phyloP scores from a whole-genome alignment of 1,140 invertebrate species.

The Drosophila melanogaster region Release_6_plus_ISO1_MT NT_033779.5:3723501-3724000 shows the following conservation, averaged over 20 bases:
- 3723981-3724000: slow-evolving; percentile 52
- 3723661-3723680: slow-evolving; percentile 83
- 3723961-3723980: slow-evolving; percentile 33
- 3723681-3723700: slow-evolving; percentile 80
- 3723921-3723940: slow-evolving; percentile 16
- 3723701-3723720: slow-evolving; percentile 83
- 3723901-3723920: slow-evolving; percentile 45
- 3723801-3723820: slow-evolving; percentile 30
- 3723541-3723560: neutral
- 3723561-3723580: neutral
- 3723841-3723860: slow-evolving; percentile 7
- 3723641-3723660: slow-evolving; percentile 77
- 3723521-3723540: neutral
- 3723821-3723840: slow-evolving; percentile 33
- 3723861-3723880: slow-evolving; percentile 5
- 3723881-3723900: slow-evolving; percentile 13
- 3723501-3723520: neutral
- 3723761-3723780: slow-evolving; percentile 76
- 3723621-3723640: slow-evolving; percentile 51
- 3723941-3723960: slow-evolving; percentile 6
- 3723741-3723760: slow-evolving; percentile 84
- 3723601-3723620: neutral
- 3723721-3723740: slow-evolving; percentile 84
- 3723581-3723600: too few species aligned
- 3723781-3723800: neutral